Conservation (phyloP, 2,797 vertebrate species). For the Varecia variegata region DNA sequence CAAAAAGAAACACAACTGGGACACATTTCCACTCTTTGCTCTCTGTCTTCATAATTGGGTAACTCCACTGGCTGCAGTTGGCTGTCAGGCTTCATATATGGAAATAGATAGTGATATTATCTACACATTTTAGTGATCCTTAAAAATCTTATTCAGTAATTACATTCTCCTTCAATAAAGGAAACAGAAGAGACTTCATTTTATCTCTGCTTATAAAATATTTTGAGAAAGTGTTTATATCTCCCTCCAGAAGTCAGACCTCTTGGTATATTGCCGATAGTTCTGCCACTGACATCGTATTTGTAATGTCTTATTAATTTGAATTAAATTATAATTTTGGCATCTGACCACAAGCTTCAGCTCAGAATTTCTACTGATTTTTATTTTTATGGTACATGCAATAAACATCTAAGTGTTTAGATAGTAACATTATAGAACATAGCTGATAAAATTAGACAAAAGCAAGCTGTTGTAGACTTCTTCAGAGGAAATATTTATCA, state of each 20-base stretch:
- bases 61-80: not conserved
- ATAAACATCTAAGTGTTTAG: not conserved
- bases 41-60: not conserved
- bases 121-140: not conserved
- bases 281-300: conserved; percentile 63
- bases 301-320: conserved; percentile 63
- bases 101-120: not conserved
- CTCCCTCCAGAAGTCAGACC: conserved; percentile 56
- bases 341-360: conserved; percentile 68
- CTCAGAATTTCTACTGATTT: conserved; percentile 62
- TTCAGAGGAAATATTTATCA: not conserved
- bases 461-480: not conserved
- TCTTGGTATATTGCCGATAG: conserved; percentile 5
- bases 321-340: conserved; percentile 60
- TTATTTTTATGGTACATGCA: conserved; percentile 47
- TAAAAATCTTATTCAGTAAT: not conserved
- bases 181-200: not conserved
- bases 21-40: not conserved
- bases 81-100: not conserved
- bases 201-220: conserved; percentile 25
- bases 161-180: conserved; percentile 49
- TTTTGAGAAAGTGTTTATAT: conserved; percentile 42
- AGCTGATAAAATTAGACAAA: not conserved
- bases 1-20: not conserved
- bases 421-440: not conserved